Base-by-base conservation (phyloP, 2,113 vertebrate species). In the Pavo muticus region DNA sequence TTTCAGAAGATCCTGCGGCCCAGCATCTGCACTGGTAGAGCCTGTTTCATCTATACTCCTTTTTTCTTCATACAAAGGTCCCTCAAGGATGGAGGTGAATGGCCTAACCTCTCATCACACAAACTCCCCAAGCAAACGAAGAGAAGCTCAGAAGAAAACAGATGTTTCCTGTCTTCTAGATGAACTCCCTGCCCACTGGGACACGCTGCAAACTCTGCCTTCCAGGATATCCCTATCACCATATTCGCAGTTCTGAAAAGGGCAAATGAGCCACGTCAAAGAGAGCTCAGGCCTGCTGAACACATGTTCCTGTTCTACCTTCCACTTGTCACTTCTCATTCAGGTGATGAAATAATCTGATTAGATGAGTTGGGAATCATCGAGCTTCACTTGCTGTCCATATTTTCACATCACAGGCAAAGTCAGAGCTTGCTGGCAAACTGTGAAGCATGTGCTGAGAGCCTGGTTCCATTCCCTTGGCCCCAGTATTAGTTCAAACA, bases 281-380 rank as follows among this genome's bases (percentile, higher is more conserved):
- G 73, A 65, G 16, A 24, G 9, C 7, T 56, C 86, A 65, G 23
- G 18, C 40, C 1, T 64, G 50, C 11, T 40, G 48, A 90, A 86
- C 61, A 27, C 5, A 20, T 37, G 52, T 60, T 90, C 48, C 67
- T 83, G 13, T 54, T 88, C 52, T 72, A 61, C 61, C 61, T 96
- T 91, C 42, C 47, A 65, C 64, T 70, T 95, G 87, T 89, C 82
- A 63, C 47, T 91, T 76, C 70, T 91, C 37, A 59, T 93, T 94
- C 65, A 90, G 76, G 14, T 76, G 90, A 91, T 93, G 42, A 91
- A 91, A 91, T 93, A 86, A 94, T 87, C 72, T 87, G 76, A 91
- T 88, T 87, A 94, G 87, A 74, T 69, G 84, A 93, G 27, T 14
- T 75, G 68, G 57, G 63, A 92, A 88, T 95, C 77, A 90, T 37